Conservation (phyloP, 2,797 vertebrate genomes). For the Peromyscus eremicus region DNA sequence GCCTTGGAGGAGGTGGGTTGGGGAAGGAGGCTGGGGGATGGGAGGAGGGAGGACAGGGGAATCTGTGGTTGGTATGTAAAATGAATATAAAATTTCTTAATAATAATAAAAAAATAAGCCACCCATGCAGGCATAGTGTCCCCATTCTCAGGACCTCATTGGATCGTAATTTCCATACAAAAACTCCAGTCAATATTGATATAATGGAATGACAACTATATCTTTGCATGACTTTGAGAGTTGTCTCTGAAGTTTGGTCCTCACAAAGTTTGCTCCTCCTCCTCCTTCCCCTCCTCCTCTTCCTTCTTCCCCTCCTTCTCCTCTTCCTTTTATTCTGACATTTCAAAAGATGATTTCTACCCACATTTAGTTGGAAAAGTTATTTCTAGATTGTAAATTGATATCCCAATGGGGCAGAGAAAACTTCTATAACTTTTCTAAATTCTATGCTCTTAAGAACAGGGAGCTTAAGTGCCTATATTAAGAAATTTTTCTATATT, state of each 20-base stretch:
- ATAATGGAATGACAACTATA: neutral
- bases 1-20: no score
- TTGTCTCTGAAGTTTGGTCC: neutral
- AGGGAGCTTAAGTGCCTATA: neutral
- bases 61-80: no score
- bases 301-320: neutral
- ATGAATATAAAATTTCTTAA: no score
- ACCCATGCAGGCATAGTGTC: neutral
- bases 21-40: no score
- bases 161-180: neutral
- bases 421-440: slow-evolving; percentile 2
- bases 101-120: no score
- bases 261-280: neutral
- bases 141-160: neutral
- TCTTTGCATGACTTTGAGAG: neutral
- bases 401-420: neutral
- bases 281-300: neutral
- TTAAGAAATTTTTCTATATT: neutral
- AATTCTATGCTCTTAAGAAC: neutral
- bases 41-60: no score
- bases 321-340: neutral
- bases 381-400: neutral
- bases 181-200: neutral
- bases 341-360: neutral
- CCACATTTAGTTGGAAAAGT: neutral